Evolutionary conservation across 2,113 vertebrate species (phyloP).

Genomic region (Stegostoma tigrinum): DNA sequence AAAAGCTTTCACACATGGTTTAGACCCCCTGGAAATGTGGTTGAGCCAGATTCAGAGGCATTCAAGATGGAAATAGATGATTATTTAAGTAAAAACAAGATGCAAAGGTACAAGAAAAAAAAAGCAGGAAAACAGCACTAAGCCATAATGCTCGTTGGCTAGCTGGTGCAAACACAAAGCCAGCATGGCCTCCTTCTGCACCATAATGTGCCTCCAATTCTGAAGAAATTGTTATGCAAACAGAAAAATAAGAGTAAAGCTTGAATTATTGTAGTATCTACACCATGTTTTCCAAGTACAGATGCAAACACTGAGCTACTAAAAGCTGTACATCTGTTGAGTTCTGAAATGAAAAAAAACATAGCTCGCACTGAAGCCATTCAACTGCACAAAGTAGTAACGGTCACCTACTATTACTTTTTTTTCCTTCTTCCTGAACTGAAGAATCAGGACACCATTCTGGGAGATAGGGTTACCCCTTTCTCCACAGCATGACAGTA

Average conservation of each 20-base stretch:
- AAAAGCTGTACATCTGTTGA: background rate
- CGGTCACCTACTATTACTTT: background rate
- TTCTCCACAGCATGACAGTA: background rate
- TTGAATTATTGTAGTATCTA: background rate
- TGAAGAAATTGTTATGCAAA: background rate
- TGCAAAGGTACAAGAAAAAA: too few species aligned
- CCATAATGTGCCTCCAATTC: too few species aligned
- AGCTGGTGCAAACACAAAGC: too few species aligned
- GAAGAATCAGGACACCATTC: background rate
- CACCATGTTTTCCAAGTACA: background rate
- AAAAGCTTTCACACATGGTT: too few species aligned
- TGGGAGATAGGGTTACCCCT: background rate
- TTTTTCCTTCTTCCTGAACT: background rate
- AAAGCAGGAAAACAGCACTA: too few species aligned
- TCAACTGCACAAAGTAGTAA: background rate
- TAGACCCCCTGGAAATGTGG: too few species aligned
- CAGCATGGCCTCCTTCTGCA: too few species aligned
- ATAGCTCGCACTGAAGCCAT: background rate
- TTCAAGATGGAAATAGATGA: too few species aligned
- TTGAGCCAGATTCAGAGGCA: too few species aligned
- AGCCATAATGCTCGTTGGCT: too few species aligned
- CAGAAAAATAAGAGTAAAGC: background rate
- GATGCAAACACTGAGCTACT: background rate
- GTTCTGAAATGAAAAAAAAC: background rate
- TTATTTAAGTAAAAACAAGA: too few species aligned